These are phyloP conservation scores for Scomber japonicus DNA, from an alignment of 2,113 vertebrate genomes.

Conservation along the genomic window DNA sequence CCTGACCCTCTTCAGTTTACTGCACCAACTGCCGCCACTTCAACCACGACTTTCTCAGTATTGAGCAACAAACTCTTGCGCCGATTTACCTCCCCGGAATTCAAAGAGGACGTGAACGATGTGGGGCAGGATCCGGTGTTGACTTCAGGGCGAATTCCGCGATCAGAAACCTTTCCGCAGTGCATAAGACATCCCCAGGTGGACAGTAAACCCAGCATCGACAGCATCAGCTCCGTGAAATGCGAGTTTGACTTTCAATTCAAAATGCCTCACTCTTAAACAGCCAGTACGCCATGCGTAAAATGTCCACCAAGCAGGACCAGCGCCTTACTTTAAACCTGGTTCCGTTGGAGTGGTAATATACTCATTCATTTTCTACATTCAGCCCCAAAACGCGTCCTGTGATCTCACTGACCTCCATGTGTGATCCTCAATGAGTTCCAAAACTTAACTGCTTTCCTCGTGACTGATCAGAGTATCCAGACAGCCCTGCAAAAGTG, in stretches of 20 bases:
- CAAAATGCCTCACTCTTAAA: constrained; percentile 46
- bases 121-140: not conserved
- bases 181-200: constrained; percentile 72
- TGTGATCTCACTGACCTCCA: too few relatives aligned
- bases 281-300: constrained; percentile 38
- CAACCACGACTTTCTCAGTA: constrained; percentile 60
- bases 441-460: not conserved
- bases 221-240: constrained; percentile 85
- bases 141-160: constrained; percentile 51
- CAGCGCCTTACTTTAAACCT: not conserved
- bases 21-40: not conserved
- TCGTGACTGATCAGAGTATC: not conserved
- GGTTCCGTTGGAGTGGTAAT: not conserved
- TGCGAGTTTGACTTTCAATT: constrained; percentile 84
- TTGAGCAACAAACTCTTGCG: constrained; percentile 78
- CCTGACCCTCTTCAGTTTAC: not conserved
- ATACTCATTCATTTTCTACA: not conserved
- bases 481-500: not conserved
- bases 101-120: constrained; percentile 62
- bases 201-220: constrained; percentile 80
- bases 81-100: constrained; percentile 81
- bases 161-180: constrained; percentile 81
- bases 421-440: not conserved
- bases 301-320: not conserved
- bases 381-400: not conserved